A percentile compares a stretch with the other conserved stretches of the same genome.
Conservation (phyloP, 2,797 vertebrate species). For the Lagorchestes hirsutus region DNA sequence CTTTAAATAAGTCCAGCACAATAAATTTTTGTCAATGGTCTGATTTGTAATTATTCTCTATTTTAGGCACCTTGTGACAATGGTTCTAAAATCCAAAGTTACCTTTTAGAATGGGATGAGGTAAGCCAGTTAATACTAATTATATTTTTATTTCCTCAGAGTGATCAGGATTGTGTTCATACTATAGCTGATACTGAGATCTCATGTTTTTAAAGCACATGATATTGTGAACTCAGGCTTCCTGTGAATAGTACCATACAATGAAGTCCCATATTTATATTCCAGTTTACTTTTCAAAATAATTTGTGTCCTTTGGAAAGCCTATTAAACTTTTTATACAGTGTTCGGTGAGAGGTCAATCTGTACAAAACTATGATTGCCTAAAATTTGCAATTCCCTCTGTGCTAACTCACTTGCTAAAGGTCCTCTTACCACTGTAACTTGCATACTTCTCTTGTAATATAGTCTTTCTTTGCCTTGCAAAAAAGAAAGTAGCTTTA, state of each 20-base stretch:
- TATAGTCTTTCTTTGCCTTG: neutral
- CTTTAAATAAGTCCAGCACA: slow-evolving; percentile 39
- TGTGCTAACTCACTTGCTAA: neutral
- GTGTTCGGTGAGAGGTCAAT: neutral
- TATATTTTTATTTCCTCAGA: slow-evolving; percentile 44
- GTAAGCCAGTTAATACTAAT: slow-evolving; percentile 85
- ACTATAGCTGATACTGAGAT: slow-evolving; percentile 46
- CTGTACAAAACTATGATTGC: neutral
- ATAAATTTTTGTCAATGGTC: slow-evolving; percentile 42
- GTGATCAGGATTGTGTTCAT: slow-evolving; percentile 37
- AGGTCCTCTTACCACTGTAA: neutral
- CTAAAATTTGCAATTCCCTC: neutral
- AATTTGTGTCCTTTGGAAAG: neutral
- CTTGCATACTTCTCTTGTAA: neutral
- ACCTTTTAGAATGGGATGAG: slow-evolving; percentile 97
- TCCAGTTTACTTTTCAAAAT: neutral
- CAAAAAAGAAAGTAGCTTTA: neutral
- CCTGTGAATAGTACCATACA: neutral
- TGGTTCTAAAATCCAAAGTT: slow-evolving; percentile 97
- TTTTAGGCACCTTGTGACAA: slow-evolving; percentile 96
- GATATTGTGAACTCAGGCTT: neutral
- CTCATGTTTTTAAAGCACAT: neutral
- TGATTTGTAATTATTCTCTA: slow-evolving; percentile 65
- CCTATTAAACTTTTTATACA: neutral
- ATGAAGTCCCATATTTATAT: neutral